Base-by-base conservation (phyloP, 2,888 invertebrate species). In the Dichetophora obliterata region DNA sequence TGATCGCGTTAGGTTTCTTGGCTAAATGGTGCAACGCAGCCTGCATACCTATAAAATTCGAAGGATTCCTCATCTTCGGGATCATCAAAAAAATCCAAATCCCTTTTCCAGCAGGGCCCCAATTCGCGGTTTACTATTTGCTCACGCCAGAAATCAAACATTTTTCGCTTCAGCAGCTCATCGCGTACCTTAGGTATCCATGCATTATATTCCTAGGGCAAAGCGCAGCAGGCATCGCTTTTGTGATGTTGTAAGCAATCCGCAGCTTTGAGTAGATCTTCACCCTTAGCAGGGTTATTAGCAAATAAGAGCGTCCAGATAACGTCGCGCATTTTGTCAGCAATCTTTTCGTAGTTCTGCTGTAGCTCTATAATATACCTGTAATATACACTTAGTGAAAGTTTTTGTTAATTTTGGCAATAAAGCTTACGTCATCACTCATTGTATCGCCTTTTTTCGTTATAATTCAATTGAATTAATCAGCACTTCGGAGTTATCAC, bases 171-270 rank as follows among this genome's bases (percentile, higher is more conserved):
- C 0, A 89, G 76, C n/a, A 89, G 75, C 65, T 86, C 85, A 43
- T 85, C 83, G 31, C 86, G 87, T 1, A 89, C 81, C 24, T 80
- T 82, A 0, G 83, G 81, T 76, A 89, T 86, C 89, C 89, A 89
- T 5, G 84, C 84, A 57, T 88, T 88, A 71, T 86, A 89, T 0
- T 81, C 82, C 80, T 81, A 85, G 0, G 89, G 87, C 4, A 80
- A 82, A 71, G 82, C 83, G 66, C 84, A 85, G 75, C 86, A 83
- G 1, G 89, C 87, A 77, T 89, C 86, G 3, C 92, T 92, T 50
- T 84, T 86, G 73, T 86, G 83, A 43, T 82, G 83, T 3, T 80
- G 79, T 5, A 88, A 75, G 24, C 88, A 71, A 0, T 84, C 83
- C 4, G 79, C 79, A 0, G 88, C 88, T 68, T 84, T 86, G n/a